Evolutionary conservation across 2,113 vertebrate species (phyloP).

Genomic region (Ornithorhynchus anatinus): DNA sequence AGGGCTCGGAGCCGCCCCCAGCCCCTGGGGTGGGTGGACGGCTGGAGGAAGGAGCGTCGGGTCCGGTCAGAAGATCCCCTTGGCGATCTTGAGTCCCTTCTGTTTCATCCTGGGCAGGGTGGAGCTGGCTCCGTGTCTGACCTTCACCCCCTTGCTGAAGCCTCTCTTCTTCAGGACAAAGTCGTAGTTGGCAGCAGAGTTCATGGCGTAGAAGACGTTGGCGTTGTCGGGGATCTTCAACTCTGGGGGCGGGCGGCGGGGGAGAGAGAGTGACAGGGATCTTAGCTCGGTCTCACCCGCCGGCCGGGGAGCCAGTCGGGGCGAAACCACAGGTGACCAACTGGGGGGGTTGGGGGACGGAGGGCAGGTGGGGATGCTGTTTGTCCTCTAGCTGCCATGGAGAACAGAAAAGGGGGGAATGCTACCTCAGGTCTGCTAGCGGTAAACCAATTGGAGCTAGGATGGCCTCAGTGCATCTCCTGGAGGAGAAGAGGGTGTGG

Average conservation of each 20-base stretch:
- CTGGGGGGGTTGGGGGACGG: not conserved
- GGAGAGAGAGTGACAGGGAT: too few species aligned
- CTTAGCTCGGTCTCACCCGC: too few species aligned
- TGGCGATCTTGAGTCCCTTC: conserved; percentile 96
- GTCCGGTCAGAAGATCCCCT: conserved; percentile 92
- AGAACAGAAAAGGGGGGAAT: too few species aligned
- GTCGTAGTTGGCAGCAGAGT: conserved; percentile 96
- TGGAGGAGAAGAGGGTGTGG: too few species aligned
- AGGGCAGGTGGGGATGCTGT: not conserved
- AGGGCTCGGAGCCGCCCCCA: not conserved
- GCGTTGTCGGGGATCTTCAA: conserved; percentile 96
- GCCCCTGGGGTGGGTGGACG: not conserved
- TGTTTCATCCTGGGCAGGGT: conserved; percentile 97
- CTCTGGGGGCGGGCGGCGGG: conserved; percentile 66
- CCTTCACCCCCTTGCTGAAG: conserved; percentile 78
- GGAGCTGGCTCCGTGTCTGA: conserved; percentile 91
- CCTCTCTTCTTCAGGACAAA: conserved; percentile 93
- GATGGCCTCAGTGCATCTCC: too few species aligned
- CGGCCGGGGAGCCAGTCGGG: not conserved
- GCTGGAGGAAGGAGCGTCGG: conserved; percentile 37
- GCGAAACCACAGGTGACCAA: not conserved
- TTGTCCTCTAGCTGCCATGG: too few species aligned
- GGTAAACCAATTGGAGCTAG: too few species aligned
- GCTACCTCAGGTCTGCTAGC: too few species aligned
- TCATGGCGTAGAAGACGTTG: conserved; percentile 99